These are phyloP conservation scores for Cephus cinctus DNA, from an alignment of 1,140 invertebrate species.

Conservation along the genomic window DNA sequence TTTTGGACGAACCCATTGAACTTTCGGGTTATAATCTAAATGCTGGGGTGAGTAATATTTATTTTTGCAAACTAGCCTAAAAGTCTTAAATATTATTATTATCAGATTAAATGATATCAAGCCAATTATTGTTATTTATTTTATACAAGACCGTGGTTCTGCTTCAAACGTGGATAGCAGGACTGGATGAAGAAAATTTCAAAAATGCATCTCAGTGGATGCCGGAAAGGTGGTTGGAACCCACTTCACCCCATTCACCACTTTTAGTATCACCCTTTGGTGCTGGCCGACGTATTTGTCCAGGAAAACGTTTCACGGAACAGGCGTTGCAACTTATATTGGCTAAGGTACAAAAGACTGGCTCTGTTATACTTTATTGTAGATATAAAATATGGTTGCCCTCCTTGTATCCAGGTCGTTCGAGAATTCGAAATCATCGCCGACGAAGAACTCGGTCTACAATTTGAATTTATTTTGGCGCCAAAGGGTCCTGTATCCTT, in stretches of 20 bases:
- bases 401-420: slow-evolving; percentile 60
- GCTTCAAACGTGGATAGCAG: slow-evolving; percentile 82
- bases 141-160: slow-evolving; percentile 75
- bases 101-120: slow-evolving; percentile 1
- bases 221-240: slow-evolving; percentile 80
- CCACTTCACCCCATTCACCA: slow-evolving; percentile 56
- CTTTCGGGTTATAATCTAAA: slow-evolving; percentile 75
- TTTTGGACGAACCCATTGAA: slow-evolving; percentile 74
- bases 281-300: slow-evolving; percentile 77
- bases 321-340: slow-evolving; percentile 73
- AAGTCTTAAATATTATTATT: slow-evolving; percentile 8
- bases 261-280: slow-evolving; percentile 85
- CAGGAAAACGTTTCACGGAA: slow-evolving; percentile 79
- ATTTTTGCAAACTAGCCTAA: slow-evolving; percentile 11
- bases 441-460: slow-evolving; percentile 66
- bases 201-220: slow-evolving; percentile 69
- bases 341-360: slow-evolving; percentile 71
- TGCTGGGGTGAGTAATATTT: slow-evolving; percentile 68
- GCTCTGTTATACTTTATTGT: neutral
- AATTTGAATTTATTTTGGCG: slow-evolving; percentile 77
- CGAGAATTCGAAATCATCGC: slow-evolving; percentile 69
- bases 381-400: slow-evolving; percentile 5
- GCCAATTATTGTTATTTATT: neutral
- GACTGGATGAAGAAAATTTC: slow-evolving; percentile 76
- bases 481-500: slow-evolving; percentile 71